phyloP scores from a whole-genome alignment of 2,797 vertebrate genomes.

The Hylomyscus alleni region DNA sequence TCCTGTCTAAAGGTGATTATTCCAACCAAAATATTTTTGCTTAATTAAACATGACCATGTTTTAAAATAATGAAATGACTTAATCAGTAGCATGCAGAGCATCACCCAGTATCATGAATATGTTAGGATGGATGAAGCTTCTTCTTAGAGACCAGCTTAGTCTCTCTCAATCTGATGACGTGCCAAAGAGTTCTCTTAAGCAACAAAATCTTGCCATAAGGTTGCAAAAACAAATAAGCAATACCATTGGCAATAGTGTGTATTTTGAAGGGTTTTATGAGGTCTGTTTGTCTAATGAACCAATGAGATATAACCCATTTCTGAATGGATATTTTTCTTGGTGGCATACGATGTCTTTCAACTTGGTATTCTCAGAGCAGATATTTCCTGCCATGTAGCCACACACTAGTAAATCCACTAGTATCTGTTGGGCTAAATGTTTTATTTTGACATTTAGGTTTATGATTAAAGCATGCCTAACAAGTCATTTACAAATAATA shows the following conservation, averaged over 20 bases:
- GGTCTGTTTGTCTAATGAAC: neutral
- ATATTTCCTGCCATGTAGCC: neutral
- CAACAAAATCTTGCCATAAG: neutral
- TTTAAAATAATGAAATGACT: no score
- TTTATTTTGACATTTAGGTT: conserved; percentile 39
- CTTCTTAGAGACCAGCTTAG: neutral
- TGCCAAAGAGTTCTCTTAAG: neutral
- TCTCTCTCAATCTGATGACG: neutral
- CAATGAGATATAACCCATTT: neutral
- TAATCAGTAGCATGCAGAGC: no score
- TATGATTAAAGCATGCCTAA: neutral
- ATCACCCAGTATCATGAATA: neutral
- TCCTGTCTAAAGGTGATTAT: neutral
- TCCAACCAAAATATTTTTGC: neutral
- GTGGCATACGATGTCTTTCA: neutral
- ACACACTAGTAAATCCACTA: neutral
- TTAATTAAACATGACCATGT: no score
- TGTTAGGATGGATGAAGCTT: neutral
- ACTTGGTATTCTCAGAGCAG: neutral
- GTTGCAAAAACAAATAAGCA: neutral
- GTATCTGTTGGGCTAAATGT: neutral
- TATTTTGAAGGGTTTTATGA: neutral
- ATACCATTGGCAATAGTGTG: neutral
- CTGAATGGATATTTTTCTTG: neutral
- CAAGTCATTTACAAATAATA: conserved; percentile 13